phyloP scores from a whole-genome alignment of 2,888 invertebrate genomes.

The Ormyrus thymus region DNA sequence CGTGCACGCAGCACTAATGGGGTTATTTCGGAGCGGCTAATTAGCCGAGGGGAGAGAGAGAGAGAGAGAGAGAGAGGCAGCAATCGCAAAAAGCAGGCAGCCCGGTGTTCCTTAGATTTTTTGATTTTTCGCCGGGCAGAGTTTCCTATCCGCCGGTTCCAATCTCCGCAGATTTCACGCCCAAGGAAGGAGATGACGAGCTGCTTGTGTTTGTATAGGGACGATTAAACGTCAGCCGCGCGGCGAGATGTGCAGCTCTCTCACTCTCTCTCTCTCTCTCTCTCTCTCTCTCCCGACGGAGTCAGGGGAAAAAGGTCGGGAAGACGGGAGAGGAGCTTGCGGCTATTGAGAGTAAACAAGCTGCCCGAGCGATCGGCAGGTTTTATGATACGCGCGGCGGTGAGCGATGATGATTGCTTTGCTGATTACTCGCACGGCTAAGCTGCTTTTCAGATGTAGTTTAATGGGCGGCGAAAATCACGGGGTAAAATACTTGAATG shows the following conservation, averaged over 20 bases:
- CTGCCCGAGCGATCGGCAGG: background rate
- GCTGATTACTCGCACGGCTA: too few species aligned
- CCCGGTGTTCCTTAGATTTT: slow-evolving; percentile 16
- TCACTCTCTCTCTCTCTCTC: too few species aligned
- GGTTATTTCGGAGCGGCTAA: slow-evolving; percentile 68
- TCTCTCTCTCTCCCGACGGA: too few species aligned
- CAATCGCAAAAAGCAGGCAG: background rate
- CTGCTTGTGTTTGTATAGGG: slow-evolving; percentile 29
- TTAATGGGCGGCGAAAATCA: too few species aligned
- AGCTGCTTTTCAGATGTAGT: too few species aligned
- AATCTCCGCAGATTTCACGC: slow-evolving; percentile 49
- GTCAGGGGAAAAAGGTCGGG: too few species aligned
- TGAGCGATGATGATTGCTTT: background rate
- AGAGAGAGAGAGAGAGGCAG: too few species aligned
- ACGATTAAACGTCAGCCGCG: background rate
- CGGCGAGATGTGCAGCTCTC: too few species aligned
- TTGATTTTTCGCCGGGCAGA: slow-evolving; percentile 17
- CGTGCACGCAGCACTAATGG: slow-evolving; percentile 64
- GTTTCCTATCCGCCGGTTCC: slow-evolving; percentile 13
- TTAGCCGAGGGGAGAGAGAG: slow-evolving; percentile 61
- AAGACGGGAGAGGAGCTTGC: background rate
- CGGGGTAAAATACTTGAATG: too few species aligned
- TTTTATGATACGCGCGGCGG: background rate
- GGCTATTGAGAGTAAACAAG: too few species aligned
- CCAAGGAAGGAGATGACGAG: background rate